These are phyloP conservation scores for Pseudococcus longispinus DNA, from an alignment of 2,888 invertebrate genomes.

Conservation along the genomic window DNA sequence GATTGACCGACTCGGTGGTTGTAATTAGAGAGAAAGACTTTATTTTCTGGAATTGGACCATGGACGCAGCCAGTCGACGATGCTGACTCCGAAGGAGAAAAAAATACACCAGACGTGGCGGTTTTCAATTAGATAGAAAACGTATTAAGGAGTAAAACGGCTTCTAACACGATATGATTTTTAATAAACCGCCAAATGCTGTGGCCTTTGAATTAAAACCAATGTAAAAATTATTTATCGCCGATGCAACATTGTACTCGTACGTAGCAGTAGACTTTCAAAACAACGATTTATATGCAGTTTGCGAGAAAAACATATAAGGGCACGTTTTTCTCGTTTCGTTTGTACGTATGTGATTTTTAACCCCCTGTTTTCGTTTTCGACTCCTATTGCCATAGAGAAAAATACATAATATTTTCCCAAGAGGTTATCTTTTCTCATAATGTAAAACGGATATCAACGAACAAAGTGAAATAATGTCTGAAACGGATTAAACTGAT, in stretches of 20 bases:
- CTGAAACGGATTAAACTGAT: constrained; percentile 37
- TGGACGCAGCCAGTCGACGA: neutral
- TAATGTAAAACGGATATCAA: constrained; percentile 28
- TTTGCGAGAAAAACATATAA: neutral
- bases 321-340: neutral
- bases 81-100: neutral
- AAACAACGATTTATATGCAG: constrained; percentile 12
- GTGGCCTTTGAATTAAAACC: constrained; percentile 5
- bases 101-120: neutral
- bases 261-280: too few species aligned
- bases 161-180: neutral
- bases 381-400: neutral
- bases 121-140: neutral
- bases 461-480: constrained; percentile 44
- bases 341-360: constrained; percentile 10
- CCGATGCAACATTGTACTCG: too few species aligned
- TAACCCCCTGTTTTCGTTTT: neutral
- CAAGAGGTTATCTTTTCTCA: constrained; percentile 35
- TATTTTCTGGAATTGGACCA: neutral
- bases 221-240: constrained; percentile 27
- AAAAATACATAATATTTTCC: constrained; percentile 42
- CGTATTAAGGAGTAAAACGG: neutral
- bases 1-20: constrained; percentile 4
- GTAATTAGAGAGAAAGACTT: constrained; percentile 21
- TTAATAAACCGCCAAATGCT: neutral